These are phyloP conservation scores for Ophion ventricosus DNA, from an alignment of 2,888 invertebrate species.

Conservation along the genomic window DNA sequence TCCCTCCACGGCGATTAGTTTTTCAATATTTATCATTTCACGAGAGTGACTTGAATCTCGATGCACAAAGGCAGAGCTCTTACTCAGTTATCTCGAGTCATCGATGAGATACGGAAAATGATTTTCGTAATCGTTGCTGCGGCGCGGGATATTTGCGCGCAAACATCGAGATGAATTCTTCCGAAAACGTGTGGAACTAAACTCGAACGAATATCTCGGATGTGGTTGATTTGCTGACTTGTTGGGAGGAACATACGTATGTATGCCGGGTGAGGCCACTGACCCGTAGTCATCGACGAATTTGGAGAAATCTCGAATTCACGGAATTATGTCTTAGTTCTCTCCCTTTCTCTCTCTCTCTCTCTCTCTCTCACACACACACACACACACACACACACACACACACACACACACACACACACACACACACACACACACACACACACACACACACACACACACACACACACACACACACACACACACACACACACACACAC, in stretches of 20 bases:
- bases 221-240: not conserved
- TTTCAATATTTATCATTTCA: not conserved
- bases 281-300: slow-evolving; percentile 25
- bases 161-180: not conserved
- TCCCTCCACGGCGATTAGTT: not conserved
- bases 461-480: too few relatives aligned
- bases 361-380: too few relatives aligned
- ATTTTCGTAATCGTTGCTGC: slow-evolving; percentile 3
- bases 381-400: too few relatives aligned
- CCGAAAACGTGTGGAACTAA: not conserved
- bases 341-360: not conserved
- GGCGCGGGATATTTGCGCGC: not conserved
- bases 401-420: too few relatives aligned
- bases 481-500: too few relatives aligned
- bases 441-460: too few relatives aligned
- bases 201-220: not conserved
- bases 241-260: not conserved
- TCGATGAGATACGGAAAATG: not conserved
- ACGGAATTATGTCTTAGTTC: not conserved
- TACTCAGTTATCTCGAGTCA: not conserved
- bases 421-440: too few relatives aligned
- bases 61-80: not conserved
- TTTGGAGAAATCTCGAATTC: slow-evolving; percentile 28
- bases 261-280: slow-evolving; percentile 13
- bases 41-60: not conserved